A percentile compares a stretch with the other conserved stretches of the same genome.
Evolutionary conservation across 1,140 invertebrate species (phyloP).

Genomic region (Drosophila arizonae): DNA sequence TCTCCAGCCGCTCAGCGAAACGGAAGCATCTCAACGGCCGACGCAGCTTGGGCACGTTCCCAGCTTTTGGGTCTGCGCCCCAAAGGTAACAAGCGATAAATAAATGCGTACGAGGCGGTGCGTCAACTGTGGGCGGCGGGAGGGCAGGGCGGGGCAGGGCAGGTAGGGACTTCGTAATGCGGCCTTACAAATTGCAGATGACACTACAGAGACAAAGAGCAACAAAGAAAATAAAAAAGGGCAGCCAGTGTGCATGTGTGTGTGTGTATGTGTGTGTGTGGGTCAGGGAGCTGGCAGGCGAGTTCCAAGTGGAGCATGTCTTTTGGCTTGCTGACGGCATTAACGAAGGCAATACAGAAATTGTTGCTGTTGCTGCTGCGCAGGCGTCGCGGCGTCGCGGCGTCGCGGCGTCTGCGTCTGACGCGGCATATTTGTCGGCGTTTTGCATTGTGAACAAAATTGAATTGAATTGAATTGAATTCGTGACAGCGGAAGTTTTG

Average conservation of each 20-base stretch:
- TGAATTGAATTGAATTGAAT: constrained; percentile 50
- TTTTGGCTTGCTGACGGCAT: constrained; percentile 42
- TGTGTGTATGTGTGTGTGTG: constrained; percentile 1
- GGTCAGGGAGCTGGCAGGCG: constrained; percentile 6
- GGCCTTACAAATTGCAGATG: constrained; percentile 52
- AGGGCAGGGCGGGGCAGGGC: background rate
- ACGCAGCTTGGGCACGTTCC: constrained; percentile 30
- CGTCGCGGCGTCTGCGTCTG: constrained; percentile 9
- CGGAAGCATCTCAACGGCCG: constrained; percentile 34
- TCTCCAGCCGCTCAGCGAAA: constrained; percentile 22
- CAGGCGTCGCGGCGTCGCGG: constrained; percentile 49
- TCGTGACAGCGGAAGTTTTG: constrained; percentile 65
- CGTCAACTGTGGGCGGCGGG: background rate
- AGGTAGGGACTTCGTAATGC: constrained; percentile 23
- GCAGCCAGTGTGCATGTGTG: constrained; percentile 2
- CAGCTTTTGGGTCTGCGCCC: constrained; percentile 14
- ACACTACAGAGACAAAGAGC: constrained; percentile 27
- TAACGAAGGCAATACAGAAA: constrained; percentile 17
- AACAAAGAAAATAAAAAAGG: constrained; percentile 8
- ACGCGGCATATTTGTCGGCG: constrained; percentile 42
- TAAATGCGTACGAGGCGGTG: constrained; percentile 15
- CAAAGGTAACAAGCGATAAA: constrained; percentile 44
- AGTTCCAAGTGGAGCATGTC: constrained; percentile 46
- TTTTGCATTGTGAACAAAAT: constrained; percentile 57
- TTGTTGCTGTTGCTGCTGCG: constrained; percentile 41